These are phyloP conservation scores for Cremastinae sp. DNA, from an alignment of 2,888 invertebrate genomes.

Conservation along the genomic window DNA sequence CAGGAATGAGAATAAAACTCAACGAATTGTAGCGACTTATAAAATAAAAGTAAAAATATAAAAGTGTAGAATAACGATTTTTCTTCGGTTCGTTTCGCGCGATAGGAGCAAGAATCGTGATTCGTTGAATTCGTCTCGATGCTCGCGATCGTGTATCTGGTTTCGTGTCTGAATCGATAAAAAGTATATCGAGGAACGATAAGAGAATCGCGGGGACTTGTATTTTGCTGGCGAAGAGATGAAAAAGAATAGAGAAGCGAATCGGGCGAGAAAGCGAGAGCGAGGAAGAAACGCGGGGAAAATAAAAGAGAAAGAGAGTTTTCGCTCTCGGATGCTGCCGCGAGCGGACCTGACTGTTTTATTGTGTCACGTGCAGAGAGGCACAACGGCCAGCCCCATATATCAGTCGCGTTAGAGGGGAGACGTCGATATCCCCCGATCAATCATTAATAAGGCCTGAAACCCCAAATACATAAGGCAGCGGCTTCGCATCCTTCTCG, in stretches of 20 bases:
- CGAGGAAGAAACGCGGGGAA: slow-evolving; percentile 26
- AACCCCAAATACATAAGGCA: slow-evolving; percentile 78
- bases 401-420: slow-evolving; percentile 79
- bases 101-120: slow-evolving; percentile 33
- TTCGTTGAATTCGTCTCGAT: slow-evolving; percentile 61
- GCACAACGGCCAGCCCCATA: slow-evolving; percentile 74
- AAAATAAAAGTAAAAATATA: background rate
- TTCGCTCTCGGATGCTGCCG: slow-evolving; percentile 34
- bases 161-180: slow-evolving; percentile 75
- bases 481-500: slow-evolving; percentile 58
- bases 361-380: slow-evolving; percentile 79
- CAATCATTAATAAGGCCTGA: slow-evolving; percentile 80
- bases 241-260: slow-evolving; percentile 9
- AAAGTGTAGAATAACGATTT: background rate
- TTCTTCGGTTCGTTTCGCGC: background rate
- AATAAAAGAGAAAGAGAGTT: slow-evolving; percentile 33
- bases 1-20: no score
- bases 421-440: slow-evolving; percentile 80
- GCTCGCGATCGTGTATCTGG: slow-evolving; percentile 53
- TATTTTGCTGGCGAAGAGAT: slow-evolving; percentile 33
- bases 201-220: slow-evolving; percentile 52
- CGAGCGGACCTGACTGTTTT: slow-evolving; percentile 68
- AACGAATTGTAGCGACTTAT: no score
- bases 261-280: slow-evolving; percentile 33
- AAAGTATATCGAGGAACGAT: slow-evolving; percentile 61